These are phyloP conservation scores for Archocentrus centrarchus DNA, from an alignment of 2,113 vertebrate species.

Conservation along the genomic window DNA sequence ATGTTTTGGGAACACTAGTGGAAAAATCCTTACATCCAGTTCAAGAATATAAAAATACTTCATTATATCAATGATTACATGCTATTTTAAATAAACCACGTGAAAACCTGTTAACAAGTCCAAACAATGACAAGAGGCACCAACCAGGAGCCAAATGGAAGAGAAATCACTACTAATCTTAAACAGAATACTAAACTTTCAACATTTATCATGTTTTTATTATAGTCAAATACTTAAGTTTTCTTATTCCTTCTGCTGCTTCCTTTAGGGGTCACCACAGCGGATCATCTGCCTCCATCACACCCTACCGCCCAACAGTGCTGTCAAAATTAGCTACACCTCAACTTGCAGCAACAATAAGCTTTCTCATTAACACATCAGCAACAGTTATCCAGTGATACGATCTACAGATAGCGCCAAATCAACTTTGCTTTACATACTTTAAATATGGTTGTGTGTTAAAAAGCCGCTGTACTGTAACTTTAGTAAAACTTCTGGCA, in stretches of 20 bases:
- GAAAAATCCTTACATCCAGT: background rate
- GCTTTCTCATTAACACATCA: no score
- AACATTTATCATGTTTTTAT: background rate
- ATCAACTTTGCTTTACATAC: no score
- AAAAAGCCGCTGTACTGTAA: no score
- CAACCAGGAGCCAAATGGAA: background rate
- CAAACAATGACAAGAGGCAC: background rate
- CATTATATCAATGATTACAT: background rate
- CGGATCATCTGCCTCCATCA: no score
- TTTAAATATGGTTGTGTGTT: no score
- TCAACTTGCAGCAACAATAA: no score
- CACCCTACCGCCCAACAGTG: no score
- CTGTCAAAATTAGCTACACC: no score
- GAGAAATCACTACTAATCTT: background rate
- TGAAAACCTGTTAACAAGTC: background rate
- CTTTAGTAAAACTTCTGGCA: no score
- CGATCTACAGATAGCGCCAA: no score
- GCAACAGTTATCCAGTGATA: no score
- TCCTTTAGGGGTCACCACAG: no score
- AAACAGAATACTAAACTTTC: background rate
- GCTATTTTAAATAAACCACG: background rate
- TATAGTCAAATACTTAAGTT: background rate
- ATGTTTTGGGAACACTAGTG: background rate
- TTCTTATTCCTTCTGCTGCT: background rate
- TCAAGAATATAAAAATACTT: background rate